A percentile compares a stretch with the other conserved stretches of the same genome.
Evolutionary conservation across 2,113 vertebrate genomes (phyloP).

Genomic region (Corythoichthys haematopterus): DNA sequence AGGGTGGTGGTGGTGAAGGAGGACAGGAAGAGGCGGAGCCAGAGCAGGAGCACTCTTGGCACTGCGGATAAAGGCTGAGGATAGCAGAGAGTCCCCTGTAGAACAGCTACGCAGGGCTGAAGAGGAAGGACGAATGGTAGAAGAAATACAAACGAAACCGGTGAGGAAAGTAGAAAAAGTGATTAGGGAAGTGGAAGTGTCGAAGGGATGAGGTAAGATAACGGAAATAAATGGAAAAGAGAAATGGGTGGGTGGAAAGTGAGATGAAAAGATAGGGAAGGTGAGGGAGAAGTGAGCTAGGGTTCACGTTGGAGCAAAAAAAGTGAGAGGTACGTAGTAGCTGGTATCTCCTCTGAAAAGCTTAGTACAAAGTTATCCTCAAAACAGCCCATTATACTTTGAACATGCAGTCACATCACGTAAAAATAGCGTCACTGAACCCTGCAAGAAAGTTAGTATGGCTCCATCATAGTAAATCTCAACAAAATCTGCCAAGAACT

Average conservation of each 20-base stretch:
- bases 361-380: neutral
- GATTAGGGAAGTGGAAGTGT: neutral
- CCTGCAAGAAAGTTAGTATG: too few species aligned
- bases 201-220: conserved; percentile 13
- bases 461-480: neutral
- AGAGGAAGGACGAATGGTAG: conserved; percentile 78
- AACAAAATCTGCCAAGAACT: neutral
- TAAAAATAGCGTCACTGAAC: too few species aligned
- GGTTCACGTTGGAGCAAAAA: conserved; percentile 32
- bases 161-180: conserved; percentile 73
- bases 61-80: conserved; percentile 99
- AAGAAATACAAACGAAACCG: conserved; percentile 61
- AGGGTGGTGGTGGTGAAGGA: conserved; percentile 81
- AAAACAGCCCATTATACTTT: neutral
- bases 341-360: conserved; percentile 2
- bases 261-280: conserved; percentile 7
- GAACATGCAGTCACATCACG: neutral
- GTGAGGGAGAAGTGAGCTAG: conserved; percentile 21
- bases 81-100: conserved; percentile 99
- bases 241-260: neutral
- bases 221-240: neutral
- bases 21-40: conserved; percentile 88
- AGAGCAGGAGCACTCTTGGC: conserved; percentile 99
- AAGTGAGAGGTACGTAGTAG: conserved; percentile 15
- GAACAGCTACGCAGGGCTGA: conserved; percentile 99